Base-by-base conservation (phyloP, 2,888 invertebrate genomes). In the Strigamia crassipes region DNA sequence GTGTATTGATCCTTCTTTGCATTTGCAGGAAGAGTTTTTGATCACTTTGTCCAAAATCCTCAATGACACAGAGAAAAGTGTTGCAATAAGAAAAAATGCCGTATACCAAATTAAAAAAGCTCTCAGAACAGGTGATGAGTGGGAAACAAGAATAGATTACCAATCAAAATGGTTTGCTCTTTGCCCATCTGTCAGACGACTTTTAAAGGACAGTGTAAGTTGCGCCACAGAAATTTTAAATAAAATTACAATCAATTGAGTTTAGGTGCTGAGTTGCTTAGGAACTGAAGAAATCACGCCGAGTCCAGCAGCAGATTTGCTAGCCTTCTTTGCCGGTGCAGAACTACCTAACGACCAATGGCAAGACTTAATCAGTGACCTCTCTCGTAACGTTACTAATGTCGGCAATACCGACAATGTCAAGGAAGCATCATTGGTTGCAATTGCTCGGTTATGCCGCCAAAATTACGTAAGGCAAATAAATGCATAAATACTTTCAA, bases 1-100 rank as follows among this genome's bases (percentile, higher is more conserved):
- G 51, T 51, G n/a, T 15, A 18, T 31, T 51, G 18, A 12, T 73
- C 61, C 8, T 21, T 12, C 21, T 66, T 66, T 66, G 10, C 23
- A 27, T 13, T 66, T 66, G 23, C n/a, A 73, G 73, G 73, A 73
- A 73, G 73, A 73, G 9, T 27, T 73, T 31, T 31, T 73, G 31
- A 27, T 73, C 4, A 73, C 15, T 3, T 31, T 73, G 13, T 1
- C 27, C 12, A 73, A 73, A 31, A 73, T 31, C 3, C 10, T 73
- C 15, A 12, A 1, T 9, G 31, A 73, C 8, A 23, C 73, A 1
- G 73, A 73, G 9, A 73, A 73, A n/a, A 27, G 27, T 73, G 4
- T 6, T 31, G 5, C 0, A 31, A 31, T 31, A 10, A 12, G 73
- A 31, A 73, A 27, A 31, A 13, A 10, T n/a, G 73, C 73, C 8